Evolutionary conservation across 2,113 vertebrate species (phyloP).

Genomic region (Irena cyanogastra): DNA sequence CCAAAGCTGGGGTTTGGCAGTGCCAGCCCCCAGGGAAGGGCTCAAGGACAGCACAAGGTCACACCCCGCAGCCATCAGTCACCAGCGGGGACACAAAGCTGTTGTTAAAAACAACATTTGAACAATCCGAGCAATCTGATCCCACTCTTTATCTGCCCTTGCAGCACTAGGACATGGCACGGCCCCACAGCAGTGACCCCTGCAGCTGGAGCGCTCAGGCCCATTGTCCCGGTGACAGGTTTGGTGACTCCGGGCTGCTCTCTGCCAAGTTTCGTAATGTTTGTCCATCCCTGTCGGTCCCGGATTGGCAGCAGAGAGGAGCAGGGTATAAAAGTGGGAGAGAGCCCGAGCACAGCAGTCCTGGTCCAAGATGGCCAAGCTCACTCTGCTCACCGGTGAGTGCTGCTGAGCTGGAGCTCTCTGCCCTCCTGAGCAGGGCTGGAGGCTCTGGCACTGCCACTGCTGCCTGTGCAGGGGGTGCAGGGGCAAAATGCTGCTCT

Average conservation of each 20-base stretch:
- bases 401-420: background rate
- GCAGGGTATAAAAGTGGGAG: background rate
- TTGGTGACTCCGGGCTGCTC: background rate
- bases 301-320: background rate
- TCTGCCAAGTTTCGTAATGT: background rate
- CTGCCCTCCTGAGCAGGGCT: background rate
- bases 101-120: background rate
- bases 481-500: background rate
- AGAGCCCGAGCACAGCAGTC: background rate
- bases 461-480: background rate
- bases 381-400: background rate
- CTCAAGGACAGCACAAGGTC: background rate
- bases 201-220: background rate
- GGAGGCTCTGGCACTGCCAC: background rate
- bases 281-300: background rate
- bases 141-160: background rate
- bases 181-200: background rate
- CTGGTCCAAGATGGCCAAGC: background rate
- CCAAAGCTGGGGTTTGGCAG: background rate
- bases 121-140: background rate
- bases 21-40: background rate
- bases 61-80: background rate
- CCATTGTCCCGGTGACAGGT: background rate
- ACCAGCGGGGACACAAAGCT: background rate
- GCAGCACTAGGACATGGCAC: background rate